A percentile compares a stretch with the other conserved stretches of the same genome.
phyloP scores from a whole-genome alignment of 2,797 vertebrate species.

The Phoebastria nigripes region DNA sequence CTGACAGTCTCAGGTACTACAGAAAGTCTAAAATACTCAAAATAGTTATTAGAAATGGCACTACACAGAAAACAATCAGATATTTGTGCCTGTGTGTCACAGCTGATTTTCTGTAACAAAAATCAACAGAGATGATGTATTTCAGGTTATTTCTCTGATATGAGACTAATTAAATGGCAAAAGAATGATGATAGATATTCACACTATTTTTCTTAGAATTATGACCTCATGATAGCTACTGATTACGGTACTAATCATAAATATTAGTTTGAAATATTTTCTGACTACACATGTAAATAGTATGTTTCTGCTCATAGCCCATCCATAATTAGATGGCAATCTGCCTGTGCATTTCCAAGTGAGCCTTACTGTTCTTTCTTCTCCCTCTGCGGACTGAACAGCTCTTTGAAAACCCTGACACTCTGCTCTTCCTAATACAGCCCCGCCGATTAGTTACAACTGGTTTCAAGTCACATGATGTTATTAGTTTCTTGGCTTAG shows the following conservation, averaged over 20 bases:
- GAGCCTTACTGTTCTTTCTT: background rate
- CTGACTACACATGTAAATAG: background rate
- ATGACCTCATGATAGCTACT: background rate
- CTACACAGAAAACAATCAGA: background rate
- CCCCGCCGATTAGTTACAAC: background rate
- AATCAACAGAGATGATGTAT: background rate
- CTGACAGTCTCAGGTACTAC: background rate
- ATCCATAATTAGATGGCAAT: background rate
- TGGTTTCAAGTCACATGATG: background rate
- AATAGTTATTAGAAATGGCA: background rate
- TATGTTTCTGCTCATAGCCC: background rate
- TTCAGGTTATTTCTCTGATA: background rate
- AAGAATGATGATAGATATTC: background rate
- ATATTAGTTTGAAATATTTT: background rate
- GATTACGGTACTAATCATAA: background rate
- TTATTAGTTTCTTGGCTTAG: background rate
- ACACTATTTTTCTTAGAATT: background rate
- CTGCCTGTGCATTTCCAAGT: background rate
- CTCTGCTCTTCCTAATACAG: background rate
- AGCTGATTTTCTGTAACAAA: background rate
- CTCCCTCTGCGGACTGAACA: background rate
- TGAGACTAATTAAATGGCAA: background rate
- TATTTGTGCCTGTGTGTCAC: background rate
- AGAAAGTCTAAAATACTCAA: background rate
- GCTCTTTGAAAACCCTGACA: background rate